Evolutionary conservation across 2,888 invertebrate species (phyloP).

Genomic region (Pharmacophagus antenor): DNA sequence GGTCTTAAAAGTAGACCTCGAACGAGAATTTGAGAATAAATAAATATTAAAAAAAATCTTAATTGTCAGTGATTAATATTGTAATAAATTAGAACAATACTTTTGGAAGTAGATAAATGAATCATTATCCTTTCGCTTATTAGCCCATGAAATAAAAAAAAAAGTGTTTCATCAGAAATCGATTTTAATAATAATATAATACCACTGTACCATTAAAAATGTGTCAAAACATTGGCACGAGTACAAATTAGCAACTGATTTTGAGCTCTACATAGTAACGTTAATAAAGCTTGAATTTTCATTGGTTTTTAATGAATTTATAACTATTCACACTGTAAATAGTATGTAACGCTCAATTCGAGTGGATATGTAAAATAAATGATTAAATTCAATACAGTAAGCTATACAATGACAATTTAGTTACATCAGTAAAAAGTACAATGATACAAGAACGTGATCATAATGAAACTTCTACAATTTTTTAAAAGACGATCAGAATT

Average conservation of each 20-base stretch:
- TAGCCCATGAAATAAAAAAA: not conserved
- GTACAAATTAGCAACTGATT: conserved; percentile 23
- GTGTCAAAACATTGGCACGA: conserved; percentile 26
- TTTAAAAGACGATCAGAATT: not conserved
- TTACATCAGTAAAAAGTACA: conserved; percentile 1
- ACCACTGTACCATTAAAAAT: conserved; percentile 14
- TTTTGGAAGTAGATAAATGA: too few relatives aligned
- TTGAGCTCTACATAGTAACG: conserved; percentile 22
- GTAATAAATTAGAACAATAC: too few relatives aligned
- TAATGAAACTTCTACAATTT: conserved; percentile 7
- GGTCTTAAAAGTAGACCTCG: too few relatives aligned
- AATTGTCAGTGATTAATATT: too few relatives aligned
- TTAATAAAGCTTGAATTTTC: conserved; percentile 23
- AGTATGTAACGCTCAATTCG: conserved; percentile 3
- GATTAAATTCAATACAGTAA: not conserved
- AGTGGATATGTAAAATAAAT: conserved; percentile 24
- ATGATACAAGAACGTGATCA: not conserved
- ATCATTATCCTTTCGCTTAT: too few relatives aligned
- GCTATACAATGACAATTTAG: conserved; percentile 11
- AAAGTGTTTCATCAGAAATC: conserved; percentile 7
- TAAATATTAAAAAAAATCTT: too few relatives aligned
- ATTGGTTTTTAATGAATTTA: conserved; percentile 8
- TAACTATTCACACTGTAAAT: not conserved
- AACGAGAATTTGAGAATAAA: too few relatives aligned
- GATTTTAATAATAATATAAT: conserved; percentile 13